Percentiles rank a stretch among this genome's conserved stretches.
Evolutionary conservation across 30 jellyfish, hydroid and myxozoan genomes (phyloP).

Genomic region (Hydra vulgaris): DNA sequence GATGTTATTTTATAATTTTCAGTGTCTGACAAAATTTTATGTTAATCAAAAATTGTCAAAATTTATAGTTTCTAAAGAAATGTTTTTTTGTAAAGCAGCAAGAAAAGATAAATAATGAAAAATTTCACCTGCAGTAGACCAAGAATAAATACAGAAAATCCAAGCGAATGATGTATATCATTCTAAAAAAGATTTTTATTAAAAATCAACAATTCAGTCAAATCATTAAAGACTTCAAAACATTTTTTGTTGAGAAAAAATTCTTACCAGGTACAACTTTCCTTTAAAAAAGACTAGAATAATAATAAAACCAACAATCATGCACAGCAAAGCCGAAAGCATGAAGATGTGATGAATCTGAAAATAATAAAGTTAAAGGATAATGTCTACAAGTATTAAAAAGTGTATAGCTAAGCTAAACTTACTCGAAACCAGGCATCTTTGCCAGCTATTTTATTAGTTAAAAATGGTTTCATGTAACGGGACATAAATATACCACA

Average conservation of each 20-base stretch:
- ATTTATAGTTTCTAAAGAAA: too few relatives aligned
- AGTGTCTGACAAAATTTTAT: too few relatives aligned
- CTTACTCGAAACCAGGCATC: conserved; percentile 40
- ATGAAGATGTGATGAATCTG: background rate
- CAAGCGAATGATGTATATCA: conserved; percentile 13
- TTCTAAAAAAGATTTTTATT: background rate
- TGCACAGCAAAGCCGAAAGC: background rate
- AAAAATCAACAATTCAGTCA: background rate
- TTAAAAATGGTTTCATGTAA: conserved; percentile 15
- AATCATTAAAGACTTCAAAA: too few relatives aligned
- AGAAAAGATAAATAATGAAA: background rate
- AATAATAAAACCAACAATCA: background rate
- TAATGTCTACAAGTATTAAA: too few relatives aligned
- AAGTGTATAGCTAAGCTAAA: background rate
- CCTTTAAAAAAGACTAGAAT: background rate
- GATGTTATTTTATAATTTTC: too few relatives aligned
- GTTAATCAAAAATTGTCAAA: too few relatives aligned
- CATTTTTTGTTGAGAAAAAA: too few relatives aligned
- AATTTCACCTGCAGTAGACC: conserved; percentile 25
- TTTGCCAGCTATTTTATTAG: conserved; percentile 11
- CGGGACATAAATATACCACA: conserved; percentile 34
- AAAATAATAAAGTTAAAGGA: background rate
- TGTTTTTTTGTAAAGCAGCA: background rate
- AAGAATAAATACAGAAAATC: conserved; percentile 5
- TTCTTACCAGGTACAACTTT: background rate